Conservation (phyloP, 2,797 vertebrate genomes). For the Urophycis tenuis region DNA sequence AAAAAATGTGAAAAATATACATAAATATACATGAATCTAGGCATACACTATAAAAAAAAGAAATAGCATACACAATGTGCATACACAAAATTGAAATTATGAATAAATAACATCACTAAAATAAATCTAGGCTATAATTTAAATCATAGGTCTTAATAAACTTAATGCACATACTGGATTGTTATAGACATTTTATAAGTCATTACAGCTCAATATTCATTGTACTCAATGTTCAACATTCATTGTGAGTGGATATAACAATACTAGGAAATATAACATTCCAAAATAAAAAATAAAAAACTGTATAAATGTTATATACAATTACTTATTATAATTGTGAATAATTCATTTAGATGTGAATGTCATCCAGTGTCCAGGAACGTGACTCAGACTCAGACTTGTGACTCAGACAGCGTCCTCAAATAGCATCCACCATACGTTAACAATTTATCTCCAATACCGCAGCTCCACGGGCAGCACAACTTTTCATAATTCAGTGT, state of each 20-base stretch:
- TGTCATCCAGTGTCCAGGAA: constrained; percentile 5
- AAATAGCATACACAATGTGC: too few species aligned
- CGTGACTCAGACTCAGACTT: too few species aligned
- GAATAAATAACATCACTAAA: too few species aligned
- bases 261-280: neutral
- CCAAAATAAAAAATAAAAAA: neutral
- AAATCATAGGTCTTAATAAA: neutral
- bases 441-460: neutral
- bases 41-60: too few species aligned
- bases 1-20: too few species aligned
- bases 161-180: neutral
- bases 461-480: neutral
- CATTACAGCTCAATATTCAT: neutral
- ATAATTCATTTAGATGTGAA: constrained; percentile 6
- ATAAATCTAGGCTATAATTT: too few species aligned
- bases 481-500: constrained; percentile 4
- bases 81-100: too few species aligned
- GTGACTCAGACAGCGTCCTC: neutral
- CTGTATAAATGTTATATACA: too few species aligned
- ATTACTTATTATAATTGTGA: neutral
- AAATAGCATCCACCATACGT: neutral
- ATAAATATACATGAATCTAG: too few species aligned
- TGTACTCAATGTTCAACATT: too few species aligned
- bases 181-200: neutral
- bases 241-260: neutral